A percentile compares a stretch with the other conserved stretches of the same genome.
phyloP scores from a whole-genome alignment of 2,797 vertebrate species.

The Choloepus didactylus region DNA sequence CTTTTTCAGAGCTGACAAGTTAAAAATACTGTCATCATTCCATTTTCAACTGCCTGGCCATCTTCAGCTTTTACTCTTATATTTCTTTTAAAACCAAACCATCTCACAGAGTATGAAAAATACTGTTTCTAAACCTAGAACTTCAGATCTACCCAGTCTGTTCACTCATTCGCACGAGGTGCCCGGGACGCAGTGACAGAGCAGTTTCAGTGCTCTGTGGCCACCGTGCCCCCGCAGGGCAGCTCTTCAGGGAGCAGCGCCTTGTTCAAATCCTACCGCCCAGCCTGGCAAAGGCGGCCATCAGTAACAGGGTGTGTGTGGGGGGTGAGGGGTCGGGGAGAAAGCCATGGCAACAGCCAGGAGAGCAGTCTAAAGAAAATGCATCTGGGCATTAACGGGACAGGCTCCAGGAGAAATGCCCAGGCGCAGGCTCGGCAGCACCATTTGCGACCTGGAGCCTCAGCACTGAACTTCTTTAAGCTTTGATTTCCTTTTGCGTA shows the following conservation, averaged over 20 bases:
- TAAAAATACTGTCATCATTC: background rate
- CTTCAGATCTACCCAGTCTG: background rate
- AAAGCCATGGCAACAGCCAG: accelerated
- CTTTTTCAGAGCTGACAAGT: background rate
- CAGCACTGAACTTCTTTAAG: background rate
- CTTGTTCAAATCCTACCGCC: accelerated
- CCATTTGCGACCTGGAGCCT: background rate
- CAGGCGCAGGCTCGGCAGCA: too few species aligned
- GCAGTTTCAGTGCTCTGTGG: too few species aligned
- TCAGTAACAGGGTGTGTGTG: accelerated
- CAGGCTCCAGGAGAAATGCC: background rate
- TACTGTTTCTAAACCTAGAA: background rate
- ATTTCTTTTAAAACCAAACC: background rate
- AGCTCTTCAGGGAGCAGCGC: background rate
- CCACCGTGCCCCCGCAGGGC: background rate
- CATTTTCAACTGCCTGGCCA: background rate
- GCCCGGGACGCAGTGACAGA: background rate
- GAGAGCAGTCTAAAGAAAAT: background rate
- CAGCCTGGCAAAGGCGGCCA: background rate
- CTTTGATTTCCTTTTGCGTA: background rate
- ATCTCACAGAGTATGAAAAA: background rate
- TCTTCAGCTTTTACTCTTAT: background rate
- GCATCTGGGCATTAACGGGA: accelerated
- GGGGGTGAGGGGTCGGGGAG: accelerated
- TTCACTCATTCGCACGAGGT: too few species aligned